These are phyloP conservation scores for Elachura formosa DNA, from an alignment of 2,113 vertebrate genomes.

Conservation along the genomic window DNA sequence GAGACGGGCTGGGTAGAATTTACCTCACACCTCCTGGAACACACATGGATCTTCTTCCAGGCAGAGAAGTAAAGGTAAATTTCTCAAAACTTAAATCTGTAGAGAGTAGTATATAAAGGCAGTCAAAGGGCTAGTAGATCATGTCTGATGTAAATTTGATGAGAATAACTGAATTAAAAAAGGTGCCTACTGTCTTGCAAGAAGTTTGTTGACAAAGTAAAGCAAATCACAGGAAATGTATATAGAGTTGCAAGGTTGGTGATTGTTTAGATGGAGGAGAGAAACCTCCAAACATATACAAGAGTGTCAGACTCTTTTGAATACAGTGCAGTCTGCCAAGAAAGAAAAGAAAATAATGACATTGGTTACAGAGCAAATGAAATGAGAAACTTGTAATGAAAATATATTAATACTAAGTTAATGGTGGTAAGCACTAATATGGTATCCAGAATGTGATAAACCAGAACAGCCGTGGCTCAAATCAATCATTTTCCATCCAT, in stretches of 20 bases:
- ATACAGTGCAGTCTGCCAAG: neutral
- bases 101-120: neutral
- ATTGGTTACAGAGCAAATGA: neutral
- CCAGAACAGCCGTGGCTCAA: neutral
- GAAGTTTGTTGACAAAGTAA: neutral
- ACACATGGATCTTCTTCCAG: neutral
- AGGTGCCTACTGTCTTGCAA: neutral
- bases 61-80: neutral
- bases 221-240: neutral
- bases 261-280: neutral
- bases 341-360: neutral
- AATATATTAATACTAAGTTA: neutral
- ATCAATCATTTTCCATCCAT: neutral
- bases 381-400: neutral
- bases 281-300: neutral
- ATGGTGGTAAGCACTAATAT: neutral
- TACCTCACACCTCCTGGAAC: neutral
- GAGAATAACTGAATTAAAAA: neutral
- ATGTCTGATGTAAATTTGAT: neutral
- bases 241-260: neutral
- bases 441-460: neutral
- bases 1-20: neutral
- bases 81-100: neutral
- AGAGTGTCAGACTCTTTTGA: neutral
- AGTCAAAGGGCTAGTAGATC: neutral